Evolutionary conservation across 2,888 invertebrate species (phyloP).

Genomic region (Aradus depressus): DNA sequence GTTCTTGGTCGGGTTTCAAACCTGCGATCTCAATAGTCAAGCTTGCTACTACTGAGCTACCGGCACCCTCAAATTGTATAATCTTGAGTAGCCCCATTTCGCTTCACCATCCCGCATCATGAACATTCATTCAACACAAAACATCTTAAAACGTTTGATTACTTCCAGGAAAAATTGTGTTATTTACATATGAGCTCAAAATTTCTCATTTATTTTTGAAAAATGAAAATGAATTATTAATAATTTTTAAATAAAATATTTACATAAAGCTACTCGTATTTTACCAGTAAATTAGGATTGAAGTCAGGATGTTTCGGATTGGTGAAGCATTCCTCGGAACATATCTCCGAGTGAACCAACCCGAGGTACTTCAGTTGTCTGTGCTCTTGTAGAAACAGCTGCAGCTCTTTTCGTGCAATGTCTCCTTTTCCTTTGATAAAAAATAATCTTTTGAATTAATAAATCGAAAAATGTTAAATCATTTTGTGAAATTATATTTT

Average conservation of each 20-base stretch:
- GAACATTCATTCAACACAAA: too few relatives aligned
- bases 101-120: too few relatives aligned
- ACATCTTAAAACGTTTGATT: too few relatives aligned
- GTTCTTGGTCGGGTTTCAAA: too few relatives aligned
- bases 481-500: not conserved
- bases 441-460: not conserved
- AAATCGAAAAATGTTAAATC: constrained; percentile 1
- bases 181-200: not conserved
- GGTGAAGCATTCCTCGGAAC: constrained; percentile 42
- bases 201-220: not conserved
- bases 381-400: constrained; percentile 40
- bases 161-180: too few relatives aligned
- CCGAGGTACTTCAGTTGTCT: constrained; percentile 44
- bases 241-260: not conserved
- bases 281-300: constrained; percentile 39
- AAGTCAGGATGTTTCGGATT: constrained; percentile 39
- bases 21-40: too few relatives aligned
- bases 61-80: too few relatives aligned
- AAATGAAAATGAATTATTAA: not conserved
- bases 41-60: too few relatives aligned
- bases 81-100: too few relatives aligned
- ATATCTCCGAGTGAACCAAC: constrained; percentile 44
- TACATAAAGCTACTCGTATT: too few relatives aligned
- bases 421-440: constrained; percentile 41
- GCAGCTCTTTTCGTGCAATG: constrained; percentile 39